Percentiles rank a stretch among this genome's conserved stretches.
phyloP scores from a whole-genome alignment of 2,113 vertebrate genomes.

The Urocitellus parryii region DNA sequence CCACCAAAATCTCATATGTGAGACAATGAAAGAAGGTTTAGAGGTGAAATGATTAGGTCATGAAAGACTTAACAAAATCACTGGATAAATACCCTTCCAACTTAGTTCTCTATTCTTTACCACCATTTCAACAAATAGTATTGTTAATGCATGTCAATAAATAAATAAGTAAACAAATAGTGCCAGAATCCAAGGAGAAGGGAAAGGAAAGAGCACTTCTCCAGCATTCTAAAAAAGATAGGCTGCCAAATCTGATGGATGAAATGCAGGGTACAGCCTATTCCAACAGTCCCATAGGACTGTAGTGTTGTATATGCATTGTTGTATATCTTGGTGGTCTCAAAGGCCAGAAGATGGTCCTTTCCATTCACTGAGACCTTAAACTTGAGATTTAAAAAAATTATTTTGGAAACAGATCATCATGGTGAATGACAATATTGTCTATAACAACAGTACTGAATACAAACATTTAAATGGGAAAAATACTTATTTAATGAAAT shows the following conservation, averaged over 20 bases:
- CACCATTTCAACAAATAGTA: neutral
- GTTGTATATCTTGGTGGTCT: neutral
- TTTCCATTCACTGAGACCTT: too few relatives aligned
- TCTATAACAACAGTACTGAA: neutral
- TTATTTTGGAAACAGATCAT: neutral
- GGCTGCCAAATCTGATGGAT: neutral
- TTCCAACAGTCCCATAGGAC: accelerated
- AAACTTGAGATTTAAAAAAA: neutral
- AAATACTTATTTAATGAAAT: neutral
- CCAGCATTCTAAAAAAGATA: neutral
- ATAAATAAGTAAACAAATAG: neutral
- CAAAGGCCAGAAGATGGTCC: neutral
- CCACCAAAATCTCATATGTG: too few relatives aligned
- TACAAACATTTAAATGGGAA: neutral
- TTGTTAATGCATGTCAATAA: neutral
- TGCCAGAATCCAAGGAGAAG: neutral
- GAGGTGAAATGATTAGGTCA: too few relatives aligned
- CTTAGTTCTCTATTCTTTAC: neutral
- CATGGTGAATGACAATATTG: neutral
- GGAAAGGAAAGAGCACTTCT: neutral
- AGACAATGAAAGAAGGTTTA: too few relatives aligned
- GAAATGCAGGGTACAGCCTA: too few relatives aligned
- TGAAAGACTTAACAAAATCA: too few relatives aligned
- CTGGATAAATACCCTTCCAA: neutral
- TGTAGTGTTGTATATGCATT: neutral